These are phyloP conservation scores for Drosophila bunnanda DNA, from an alignment of 2,888 invertebrate genomes.

Conservation along the genomic window DNA sequence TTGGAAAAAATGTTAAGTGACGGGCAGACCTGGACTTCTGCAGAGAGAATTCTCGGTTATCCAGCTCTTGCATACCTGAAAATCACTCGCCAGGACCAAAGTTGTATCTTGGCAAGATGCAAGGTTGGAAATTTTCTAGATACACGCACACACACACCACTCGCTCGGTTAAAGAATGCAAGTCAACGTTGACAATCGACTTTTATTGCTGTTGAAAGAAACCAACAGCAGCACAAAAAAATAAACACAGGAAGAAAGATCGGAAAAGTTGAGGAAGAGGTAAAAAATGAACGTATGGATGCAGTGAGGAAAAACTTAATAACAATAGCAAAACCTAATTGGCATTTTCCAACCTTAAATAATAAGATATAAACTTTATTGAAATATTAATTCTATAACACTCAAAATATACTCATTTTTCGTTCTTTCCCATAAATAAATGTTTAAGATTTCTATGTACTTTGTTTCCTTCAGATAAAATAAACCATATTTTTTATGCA, in stretches of 20 bases:
- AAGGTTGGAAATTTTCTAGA: conserved; percentile 44
- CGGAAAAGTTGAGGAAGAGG: conserved; percentile 2
- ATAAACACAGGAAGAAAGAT: not conserved
- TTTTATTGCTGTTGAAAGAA: conserved; percentile 75
- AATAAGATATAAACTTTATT: too few relatives aligned
- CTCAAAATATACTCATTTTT: too few relatives aligned
- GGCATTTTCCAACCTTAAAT: too few relatives aligned
- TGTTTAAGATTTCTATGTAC: too few relatives aligned
- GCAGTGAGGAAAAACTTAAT: conserved; percentile 13
- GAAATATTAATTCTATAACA: too few relatives aligned
- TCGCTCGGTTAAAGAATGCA: conserved; percentile 44
- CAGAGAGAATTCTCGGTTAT: conserved; percentile 9
- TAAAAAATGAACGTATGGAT: conserved; percentile 6
- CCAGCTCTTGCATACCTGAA: conserved; percentile 52
- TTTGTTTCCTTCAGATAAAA: too few relatives aligned
- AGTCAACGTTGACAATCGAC: conserved; percentile 73
- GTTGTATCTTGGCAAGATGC: conserved; percentile 30
- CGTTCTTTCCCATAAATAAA: too few relatives aligned
- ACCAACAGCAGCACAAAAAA: conserved; percentile 20
- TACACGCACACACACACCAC: conserved; percentile 15
- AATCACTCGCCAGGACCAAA: conserved; percentile 45
- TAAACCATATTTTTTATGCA: too few relatives aligned
- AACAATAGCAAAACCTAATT: too few relatives aligned
- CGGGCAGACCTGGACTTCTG: conserved; percentile 44
- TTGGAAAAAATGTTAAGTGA: conserved; percentile 73